Conservation (phyloP, 2,113 vertebrate genomes). For the Anolis carolinensis region DNA sequence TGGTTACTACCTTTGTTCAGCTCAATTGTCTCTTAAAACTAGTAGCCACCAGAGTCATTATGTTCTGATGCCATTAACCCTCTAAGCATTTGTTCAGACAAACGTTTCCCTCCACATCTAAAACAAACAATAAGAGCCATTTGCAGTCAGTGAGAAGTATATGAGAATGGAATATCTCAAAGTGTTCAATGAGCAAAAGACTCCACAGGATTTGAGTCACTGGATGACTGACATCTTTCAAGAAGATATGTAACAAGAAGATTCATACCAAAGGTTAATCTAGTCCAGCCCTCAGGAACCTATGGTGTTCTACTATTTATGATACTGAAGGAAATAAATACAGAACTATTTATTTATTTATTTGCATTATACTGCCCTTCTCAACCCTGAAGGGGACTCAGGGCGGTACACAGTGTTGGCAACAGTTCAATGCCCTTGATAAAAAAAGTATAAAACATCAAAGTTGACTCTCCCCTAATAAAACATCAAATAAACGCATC, state of each 20-base stretch:
- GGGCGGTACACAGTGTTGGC: no score
- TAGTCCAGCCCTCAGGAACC: background rate
- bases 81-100: background rate
- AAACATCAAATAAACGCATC: no score
- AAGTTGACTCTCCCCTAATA: no score
- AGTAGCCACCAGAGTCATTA: background rate
- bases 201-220: background rate
- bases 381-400: no score
- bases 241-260: background rate
- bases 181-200: background rate
- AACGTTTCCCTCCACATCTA: background rate
- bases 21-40: background rate
- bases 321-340: no score
- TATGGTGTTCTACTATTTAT: no score
- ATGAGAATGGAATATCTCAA: background rate
- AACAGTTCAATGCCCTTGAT: no score
- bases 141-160: background rate
- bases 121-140: background rate
- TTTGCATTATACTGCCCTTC: no score
- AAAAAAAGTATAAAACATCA: no score
- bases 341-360: no score
- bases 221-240: background rate
- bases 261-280: background rate
- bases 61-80: slow-evolving; percentile 14
- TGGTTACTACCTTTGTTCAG: background rate